Base-by-base conservation (phyloP, 2,113 vertebrate species). In the Peromyscus californicus region DNA sequence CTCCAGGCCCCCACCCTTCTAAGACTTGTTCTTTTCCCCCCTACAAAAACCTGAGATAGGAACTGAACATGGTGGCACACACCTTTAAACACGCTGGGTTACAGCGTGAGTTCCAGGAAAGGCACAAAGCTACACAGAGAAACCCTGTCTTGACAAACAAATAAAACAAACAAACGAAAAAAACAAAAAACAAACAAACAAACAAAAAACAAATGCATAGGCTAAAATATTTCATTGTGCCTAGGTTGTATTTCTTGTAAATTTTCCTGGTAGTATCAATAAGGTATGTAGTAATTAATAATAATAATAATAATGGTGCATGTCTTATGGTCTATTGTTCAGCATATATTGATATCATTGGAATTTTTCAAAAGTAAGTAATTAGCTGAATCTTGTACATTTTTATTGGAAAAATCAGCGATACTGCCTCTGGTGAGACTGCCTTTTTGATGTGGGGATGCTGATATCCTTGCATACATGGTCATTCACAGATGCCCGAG, bases 331-430 rank as follows among this genome's bases (percentile, higher is more conserved):
- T 39, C n/a, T 84, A 9, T 36, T 79, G 48, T 48, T 82, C 19
- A 61, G 57, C 13, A 63, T 39, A 26, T 22, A 39, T 29, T 83
- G 22, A 65, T 72, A 87, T 9, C 29, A 54, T 72, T 63, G 54
- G n/a, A 59, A 69, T 72, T 90, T 94, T 67, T 21, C 93, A 89
- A 93, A 61, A 59, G 36, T 54, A 91, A 93, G 69, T 2, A 24
- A 5, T 65, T 74, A 87, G 26, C 65, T 36, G 17, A 45, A 6
- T 51, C 24, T 59, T 86, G 61, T 17, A 86, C 26, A 33, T 63
- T 67, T 86, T 67, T 67, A 31, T 45, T 65, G 83, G 39, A 45
- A 63, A 42, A 29, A 84, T 42, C n/a, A 45, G 26, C 51, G 48
- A 10, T 26, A 12, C 24, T 57, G 22, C 86, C 86, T 26, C 9